Percentiles rank a stretch among this genome's conserved stretches.
Conservation (phyloP, 2,797 vertebrate species). For the Micropoecilia bifurca region DNA sequence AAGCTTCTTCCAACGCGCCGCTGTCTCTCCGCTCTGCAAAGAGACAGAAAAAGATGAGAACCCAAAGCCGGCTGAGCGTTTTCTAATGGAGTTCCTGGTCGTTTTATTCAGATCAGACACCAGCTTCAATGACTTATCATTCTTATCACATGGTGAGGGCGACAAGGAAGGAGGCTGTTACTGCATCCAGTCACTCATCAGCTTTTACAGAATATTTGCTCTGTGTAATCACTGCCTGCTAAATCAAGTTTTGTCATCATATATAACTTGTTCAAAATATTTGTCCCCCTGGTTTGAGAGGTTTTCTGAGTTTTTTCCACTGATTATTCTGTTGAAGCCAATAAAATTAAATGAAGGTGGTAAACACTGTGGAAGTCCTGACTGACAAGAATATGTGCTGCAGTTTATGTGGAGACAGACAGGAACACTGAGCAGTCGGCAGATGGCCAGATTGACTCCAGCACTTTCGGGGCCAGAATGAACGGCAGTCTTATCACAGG, state of each 20-base stretch:
- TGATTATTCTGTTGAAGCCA: background rate
- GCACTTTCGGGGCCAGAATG: slow-evolving; percentile 53
- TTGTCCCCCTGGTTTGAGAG: background rate
- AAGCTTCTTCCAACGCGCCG: background rate
- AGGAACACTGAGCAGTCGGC: slow-evolving; percentile 41
- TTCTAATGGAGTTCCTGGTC: background rate
- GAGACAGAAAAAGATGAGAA: background rate
- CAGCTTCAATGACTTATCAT: background rate
- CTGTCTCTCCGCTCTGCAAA: background rate
- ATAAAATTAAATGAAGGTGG: background rate
- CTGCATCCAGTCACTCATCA: background rate
- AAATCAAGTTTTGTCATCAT: background rate
- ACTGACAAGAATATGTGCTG: slow-evolving; percentile 25
- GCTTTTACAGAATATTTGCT: background rate
- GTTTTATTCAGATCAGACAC: background rate
- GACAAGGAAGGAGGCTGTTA: background rate
- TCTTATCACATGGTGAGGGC: background rate
- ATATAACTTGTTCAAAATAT: background rate
- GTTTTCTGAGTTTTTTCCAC: background rate
- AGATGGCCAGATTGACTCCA: slow-evolving; percentile 53
- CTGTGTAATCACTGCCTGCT: background rate
- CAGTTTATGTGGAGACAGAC: slow-evolving; percentile 30
- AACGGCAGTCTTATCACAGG: slow-evolving; percentile 78
- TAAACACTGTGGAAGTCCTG: background rate
- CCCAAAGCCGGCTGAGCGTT: background rate